phyloP scores from a whole-genome alignment of 2,888 invertebrate genomes.

The Drosophila pegasa region DNA sequence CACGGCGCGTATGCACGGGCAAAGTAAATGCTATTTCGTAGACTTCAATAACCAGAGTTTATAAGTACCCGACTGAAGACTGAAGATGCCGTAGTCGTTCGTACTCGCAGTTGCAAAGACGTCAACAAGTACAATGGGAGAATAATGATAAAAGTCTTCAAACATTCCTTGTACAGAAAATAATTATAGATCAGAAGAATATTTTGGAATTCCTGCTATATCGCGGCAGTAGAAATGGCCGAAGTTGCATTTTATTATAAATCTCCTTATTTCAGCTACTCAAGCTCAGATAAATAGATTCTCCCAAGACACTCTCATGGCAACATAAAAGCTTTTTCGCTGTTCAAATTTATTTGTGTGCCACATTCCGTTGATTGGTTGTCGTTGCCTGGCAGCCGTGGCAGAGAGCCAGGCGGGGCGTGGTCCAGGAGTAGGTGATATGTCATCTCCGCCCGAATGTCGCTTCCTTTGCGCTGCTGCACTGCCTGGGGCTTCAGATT shows the following conservation, averaged over 20 bases:
- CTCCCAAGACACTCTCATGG: not conserved
- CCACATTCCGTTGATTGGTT: not conserved
- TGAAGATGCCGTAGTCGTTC: slow-evolving; percentile 37
- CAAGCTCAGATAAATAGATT: not conserved
- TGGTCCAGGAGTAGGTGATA: slow-evolving; percentile 46
- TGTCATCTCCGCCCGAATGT: slow-evolving; percentile 38
- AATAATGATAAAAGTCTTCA: slow-evolving; percentile 3
- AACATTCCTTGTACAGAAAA: not conserved
- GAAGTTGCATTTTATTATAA: not conserved
- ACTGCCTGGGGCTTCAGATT: slow-evolving; percentile 63
- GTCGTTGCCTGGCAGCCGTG: slow-evolving; percentile 25
- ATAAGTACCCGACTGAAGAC: slow-evolving; percentile 71
- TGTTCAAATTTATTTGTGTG: slow-evolving; percentile 13
- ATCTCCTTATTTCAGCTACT: not conserved
- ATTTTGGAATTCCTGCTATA: not conserved
- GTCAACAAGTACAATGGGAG: slow-evolving; percentile 38
- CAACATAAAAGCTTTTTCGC: not conserved
- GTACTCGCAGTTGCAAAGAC: slow-evolving; percentile 8
- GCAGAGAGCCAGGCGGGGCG: slow-evolving; percentile 1
- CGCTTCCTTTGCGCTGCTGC: slow-evolving; percentile 12
- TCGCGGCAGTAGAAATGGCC: not conserved
- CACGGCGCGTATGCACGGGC: slow-evolving; percentile 3
- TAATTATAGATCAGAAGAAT: not conserved
- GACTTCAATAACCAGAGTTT: slow-evolving; percentile 74
- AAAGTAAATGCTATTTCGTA: slow-evolving; percentile 78